Base-by-base conservation (phyloP, 2,113 vertebrate genomes). In the Nyctibius bracteatus region DNA sequence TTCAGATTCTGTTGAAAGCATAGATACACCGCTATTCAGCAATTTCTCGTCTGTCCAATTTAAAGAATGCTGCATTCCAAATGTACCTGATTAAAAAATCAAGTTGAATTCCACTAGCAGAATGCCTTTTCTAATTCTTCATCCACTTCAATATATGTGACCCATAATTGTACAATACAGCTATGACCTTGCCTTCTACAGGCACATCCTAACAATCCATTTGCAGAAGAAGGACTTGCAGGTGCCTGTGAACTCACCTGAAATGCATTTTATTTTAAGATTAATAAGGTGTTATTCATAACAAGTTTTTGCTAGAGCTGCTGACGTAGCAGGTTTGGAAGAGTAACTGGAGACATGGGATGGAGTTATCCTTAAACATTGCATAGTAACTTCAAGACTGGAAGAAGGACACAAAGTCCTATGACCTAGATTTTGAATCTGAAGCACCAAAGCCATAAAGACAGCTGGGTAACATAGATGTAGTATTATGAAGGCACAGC, bases 21-120 rank as follows among this genome's bases (percentile, higher is more conserved):
- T 2, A 58, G 25, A 24, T 37, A 18, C 0, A 3, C 46, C 0
- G 0, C 24, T 74, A 39, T 30, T 84, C 47, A 44, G 2, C 61
- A 81, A 46, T 13, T 88, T 54, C 31, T 66, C 2, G 1, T 55
- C 86, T 70, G 43, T 58, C 63, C 43, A 33, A 2, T 70, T 14
- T 6, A 62, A 86, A 68, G 71, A 90, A 75, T 1, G 3, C 8
- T 80, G 35, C 70, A 20, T 28, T 54, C 13, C 49, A 73, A 82
- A 39, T 57, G 14, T 16, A 41, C 20, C 10, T 1, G 6, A 68
- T 65, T 73, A 14, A 82, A 94, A 74, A 73, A 57, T 39, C 14
- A 21, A 41, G 31, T n/a, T 73, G 47, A 88, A 80, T 22, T 73
- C 37, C 49, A n/a, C 54, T 24, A 77, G 8, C 27, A 82, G 49